Conservation (phyloP, 2,888 invertebrate genomes). For the Campaea margaritaria region DNA sequence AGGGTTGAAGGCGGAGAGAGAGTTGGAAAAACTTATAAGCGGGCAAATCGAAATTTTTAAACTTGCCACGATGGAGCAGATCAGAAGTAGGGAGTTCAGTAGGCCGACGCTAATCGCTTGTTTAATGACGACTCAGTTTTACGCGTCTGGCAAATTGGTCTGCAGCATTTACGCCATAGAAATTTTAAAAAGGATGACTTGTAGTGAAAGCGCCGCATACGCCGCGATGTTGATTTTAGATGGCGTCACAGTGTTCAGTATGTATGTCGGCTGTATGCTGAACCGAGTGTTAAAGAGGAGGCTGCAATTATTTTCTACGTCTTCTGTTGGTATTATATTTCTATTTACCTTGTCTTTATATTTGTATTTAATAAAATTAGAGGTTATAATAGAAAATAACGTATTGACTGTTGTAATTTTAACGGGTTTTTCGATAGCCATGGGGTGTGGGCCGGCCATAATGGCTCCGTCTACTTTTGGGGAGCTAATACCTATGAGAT, state of each 20-base stretch:
- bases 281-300: slow-evolving; percentile 34
- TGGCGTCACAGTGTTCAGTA: slow-evolving; percentile 42
- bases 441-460: slow-evolving; percentile 20
- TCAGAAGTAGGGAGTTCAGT: slow-evolving; percentile 35
- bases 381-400: neutral
- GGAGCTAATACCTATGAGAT: slow-evolving; percentile 28
- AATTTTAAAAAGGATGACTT: slow-evolving; percentile 45
- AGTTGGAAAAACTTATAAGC: slow-evolving; percentile 32
- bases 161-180: slow-evolving; percentile 46
- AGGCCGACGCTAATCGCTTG: slow-evolving; percentile 38
- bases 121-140: slow-evolving; percentile 37
- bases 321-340: slow-evolving; percentile 12
- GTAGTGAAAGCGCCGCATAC: slow-evolving; percentile 42
- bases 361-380: slow-evolving; percentile 14
- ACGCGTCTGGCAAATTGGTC: slow-evolving; percentile 46
- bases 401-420: slow-evolving; percentile 11
- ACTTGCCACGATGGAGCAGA: too few relatives aligned
- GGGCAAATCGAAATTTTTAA: neutral
- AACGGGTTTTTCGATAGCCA: slow-evolving; percentile 11
- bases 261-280: slow-evolving; percentile 40
- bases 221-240: slow-evolving; percentile 48
- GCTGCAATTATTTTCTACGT: slow-evolving; percentile 7
- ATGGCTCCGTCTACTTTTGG: slow-evolving; percentile 32
- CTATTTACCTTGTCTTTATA: slow-evolving; percentile 13
- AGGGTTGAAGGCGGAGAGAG: slow-evolving; percentile 33